Percentiles rank a stretch among this genome's conserved stretches.
Evolutionary conservation across 2,888 invertebrate species (phyloP).

Genomic region (Mesoligia furuncula): DNA sequence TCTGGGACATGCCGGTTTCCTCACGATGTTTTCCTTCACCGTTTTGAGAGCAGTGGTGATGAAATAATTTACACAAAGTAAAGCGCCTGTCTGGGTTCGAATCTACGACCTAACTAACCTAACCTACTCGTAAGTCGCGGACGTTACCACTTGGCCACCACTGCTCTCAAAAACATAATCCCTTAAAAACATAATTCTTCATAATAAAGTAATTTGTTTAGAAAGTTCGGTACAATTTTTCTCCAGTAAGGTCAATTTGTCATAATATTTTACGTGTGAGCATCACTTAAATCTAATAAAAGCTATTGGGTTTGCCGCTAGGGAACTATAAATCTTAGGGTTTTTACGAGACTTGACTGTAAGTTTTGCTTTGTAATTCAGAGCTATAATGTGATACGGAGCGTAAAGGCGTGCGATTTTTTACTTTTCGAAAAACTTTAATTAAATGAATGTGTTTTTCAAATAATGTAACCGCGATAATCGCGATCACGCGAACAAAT

Average conservation of each 20-base stretch:
- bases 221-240: slow-evolving; percentile 34
- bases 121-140: too few species aligned
- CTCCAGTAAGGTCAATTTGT: slow-evolving; percentile 61
- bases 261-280: slow-evolving; percentile 70
- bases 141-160: too few species aligned
- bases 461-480: neutral
- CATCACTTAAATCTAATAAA: slow-evolving; percentile 71
- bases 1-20: too few species aligned
- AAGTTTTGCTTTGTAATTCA: slow-evolving; percentile 66
- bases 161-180: too few species aligned
- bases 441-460: neutral
- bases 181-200: slow-evolving; percentile 2
- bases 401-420: neutral
- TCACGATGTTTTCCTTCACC: too few species aligned
- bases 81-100: too few species aligned
- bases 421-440: neutral
- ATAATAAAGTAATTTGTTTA: slow-evolving; percentile 28
- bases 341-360: slow-evolving; percentile 70
- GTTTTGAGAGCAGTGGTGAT: too few species aligned
- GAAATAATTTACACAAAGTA: too few species aligned
- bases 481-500: too few species aligned
- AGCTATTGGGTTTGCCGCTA: slow-evolving; percentile 67
- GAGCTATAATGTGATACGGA: slow-evolving; percentile 63
- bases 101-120: too few species aligned
- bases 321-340: slow-evolving; percentile 73